phyloP scores from a whole-genome alignment of 2,888 invertebrate genomes.

The Exocentrus adspersus region DNA sequence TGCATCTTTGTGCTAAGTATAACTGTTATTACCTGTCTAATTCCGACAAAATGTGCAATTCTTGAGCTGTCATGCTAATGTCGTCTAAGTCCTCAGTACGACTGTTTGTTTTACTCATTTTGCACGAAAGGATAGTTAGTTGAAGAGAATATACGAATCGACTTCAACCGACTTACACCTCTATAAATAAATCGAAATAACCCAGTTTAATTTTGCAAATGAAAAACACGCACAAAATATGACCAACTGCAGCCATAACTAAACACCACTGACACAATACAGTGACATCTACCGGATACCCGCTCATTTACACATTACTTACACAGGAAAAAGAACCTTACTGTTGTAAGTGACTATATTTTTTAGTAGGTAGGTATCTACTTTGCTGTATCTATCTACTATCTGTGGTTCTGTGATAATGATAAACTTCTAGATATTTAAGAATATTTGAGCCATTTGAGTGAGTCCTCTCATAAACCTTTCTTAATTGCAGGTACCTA shows the following conservation, averaged over 20 bases:
- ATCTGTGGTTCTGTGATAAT: too few relatives aligned
- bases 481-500: too few relatives aligned
- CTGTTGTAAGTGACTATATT: too few relatives aligned
- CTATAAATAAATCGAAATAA: slow-evolving; percentile 33
- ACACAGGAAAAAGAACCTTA: too few relatives aligned
- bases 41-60: slow-evolving; percentile 86
- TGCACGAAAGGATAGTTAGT: slow-evolving; percentile 31
- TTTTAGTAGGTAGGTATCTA: too few relatives aligned
- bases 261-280: slow-evolving; percentile 6
- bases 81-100: slow-evolving; percentile 58
- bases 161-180: slow-evolving; percentile 23
- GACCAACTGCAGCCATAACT: slow-evolving; percentile 28
- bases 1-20: slow-evolving; percentile 11
- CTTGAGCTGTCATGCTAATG: slow-evolving; percentile 75
- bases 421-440: too few relatives aligned
- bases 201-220: slow-evolving; percentile 28
- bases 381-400: too few relatives aligned
- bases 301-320: neutral
- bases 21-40: slow-evolving; percentile 75
- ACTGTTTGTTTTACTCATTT: slow-evolving; percentile 57
- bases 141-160: slow-evolving; percentile 25
- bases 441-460: too few relatives aligned
- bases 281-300: neutral
- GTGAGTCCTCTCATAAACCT: too few relatives aligned
- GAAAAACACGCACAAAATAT: slow-evolving; percentile 22